Evolutionary conservation across 2,888 invertebrate species (phyloP).

Genomic region (Bombylius discolor): DNA sequence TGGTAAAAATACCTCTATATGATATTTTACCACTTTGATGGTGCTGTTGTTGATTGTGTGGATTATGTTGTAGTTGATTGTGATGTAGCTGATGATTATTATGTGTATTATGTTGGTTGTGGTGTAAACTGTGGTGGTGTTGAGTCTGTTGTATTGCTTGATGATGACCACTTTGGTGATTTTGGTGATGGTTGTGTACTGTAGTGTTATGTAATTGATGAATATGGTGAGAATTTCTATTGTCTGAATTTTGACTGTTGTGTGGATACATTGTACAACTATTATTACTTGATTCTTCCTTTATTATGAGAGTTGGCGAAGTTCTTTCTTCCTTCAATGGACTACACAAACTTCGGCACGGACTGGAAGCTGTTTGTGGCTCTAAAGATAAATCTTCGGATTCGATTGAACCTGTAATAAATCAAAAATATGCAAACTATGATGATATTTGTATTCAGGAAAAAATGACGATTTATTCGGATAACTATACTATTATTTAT

Average conservation of each 20-base stretch:
- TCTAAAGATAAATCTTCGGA: constrained; percentile 66
- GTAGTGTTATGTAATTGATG: constrained; percentile 17
- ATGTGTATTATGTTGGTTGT: constrained; percentile 25
- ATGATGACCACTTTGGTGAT: constrained; percentile 22
- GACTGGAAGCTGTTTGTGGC: constrained; percentile 39
- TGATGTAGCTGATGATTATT: constrained; percentile 18
- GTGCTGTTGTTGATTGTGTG: constrained; percentile 33
- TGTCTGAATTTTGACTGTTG: constrained; percentile 16
- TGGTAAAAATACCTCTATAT: constrained; percentile 61
- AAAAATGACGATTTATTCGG: too few relatives aligned
- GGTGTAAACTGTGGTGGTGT: constrained; percentile 21
- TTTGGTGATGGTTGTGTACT: constrained; percentile 22
- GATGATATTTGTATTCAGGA: too few relatives aligned
- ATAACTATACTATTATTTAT: too few relatives aligned
- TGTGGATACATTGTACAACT: constrained; percentile 41
- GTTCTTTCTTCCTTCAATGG: constrained; percentile 52
- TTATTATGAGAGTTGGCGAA: constrained; percentile 52
- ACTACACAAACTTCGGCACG: constrained; percentile 40
- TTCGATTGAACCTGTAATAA: constrained; percentile 53
- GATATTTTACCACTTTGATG: constrained; percentile 42
- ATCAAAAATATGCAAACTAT: too few relatives aligned
- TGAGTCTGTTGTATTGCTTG: constrained; percentile 25
- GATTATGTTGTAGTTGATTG: constrained; percentile 25
- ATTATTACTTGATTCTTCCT: constrained; percentile 62
- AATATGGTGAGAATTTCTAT: constrained; percentile 14